phyloP scores from a whole-genome alignment of 2,888 invertebrate species.

The Aplocera efformata region DNA sequence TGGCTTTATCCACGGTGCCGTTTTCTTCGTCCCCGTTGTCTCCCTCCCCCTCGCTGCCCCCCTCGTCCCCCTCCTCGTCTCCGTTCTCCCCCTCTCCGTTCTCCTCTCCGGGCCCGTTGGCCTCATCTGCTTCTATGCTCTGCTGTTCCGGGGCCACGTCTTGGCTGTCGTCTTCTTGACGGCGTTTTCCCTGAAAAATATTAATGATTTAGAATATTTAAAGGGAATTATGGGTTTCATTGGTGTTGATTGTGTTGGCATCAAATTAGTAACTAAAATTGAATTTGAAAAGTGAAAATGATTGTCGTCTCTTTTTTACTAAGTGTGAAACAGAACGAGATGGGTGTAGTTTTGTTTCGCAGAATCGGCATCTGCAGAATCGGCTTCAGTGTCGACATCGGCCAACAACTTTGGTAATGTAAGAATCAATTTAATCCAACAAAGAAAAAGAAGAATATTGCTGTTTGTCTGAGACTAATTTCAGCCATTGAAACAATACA shows the following conservation, averaged over 20 bases:
- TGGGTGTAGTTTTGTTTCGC: too few relatives aligned
- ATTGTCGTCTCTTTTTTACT: too few relatives aligned
- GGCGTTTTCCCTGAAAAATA: conserved; percentile 52
- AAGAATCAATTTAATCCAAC: too few relatives aligned
- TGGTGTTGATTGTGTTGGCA: not conserved
- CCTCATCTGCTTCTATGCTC: conserved; percentile 40
- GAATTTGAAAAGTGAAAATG: too few relatives aligned
- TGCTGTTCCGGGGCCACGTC: conserved; percentile 42
- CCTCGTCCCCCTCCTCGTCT: conserved; percentile 45
- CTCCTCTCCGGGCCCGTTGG: conserved; percentile 41
- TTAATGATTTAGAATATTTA: not conserved
- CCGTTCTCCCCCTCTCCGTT: conserved; percentile 48
- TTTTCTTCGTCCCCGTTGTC: conserved; percentile 40
- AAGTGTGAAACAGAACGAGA: too few relatives aligned
- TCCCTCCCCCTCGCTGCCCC: conserved; percentile 37
- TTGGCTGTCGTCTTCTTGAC: conserved; percentile 51
- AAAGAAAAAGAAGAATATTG: too few relatives aligned
- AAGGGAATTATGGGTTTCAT: not conserved
- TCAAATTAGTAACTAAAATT: too few relatives aligned
- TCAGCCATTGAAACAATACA: too few relatives aligned
- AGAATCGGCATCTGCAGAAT: too few relatives aligned
- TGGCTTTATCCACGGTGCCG: conserved; percentile 67
- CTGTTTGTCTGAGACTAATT: too few relatives aligned
- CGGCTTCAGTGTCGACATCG: too few relatives aligned
- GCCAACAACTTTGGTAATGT: too few relatives aligned